phyloP scores from a whole-genome alignment of 2,113 vertebrate genomes.

The Sapajus apella region DNA sequence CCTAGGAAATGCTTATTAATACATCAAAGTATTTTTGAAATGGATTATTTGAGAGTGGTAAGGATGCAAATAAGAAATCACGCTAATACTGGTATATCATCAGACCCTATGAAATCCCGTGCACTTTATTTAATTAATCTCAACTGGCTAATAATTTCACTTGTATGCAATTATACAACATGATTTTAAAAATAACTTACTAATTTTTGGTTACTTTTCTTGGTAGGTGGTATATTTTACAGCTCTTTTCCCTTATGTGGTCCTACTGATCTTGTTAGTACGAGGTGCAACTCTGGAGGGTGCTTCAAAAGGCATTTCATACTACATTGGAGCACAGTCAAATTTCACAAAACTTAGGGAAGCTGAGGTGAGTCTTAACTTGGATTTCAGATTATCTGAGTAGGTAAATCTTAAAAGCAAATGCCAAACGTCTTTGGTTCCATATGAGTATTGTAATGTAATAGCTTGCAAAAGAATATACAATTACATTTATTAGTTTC shows the following conservation, averaged over 20 bases:
- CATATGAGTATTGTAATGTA: background rate
- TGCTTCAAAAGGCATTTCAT: conserved; percentile 92
- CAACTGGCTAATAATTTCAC: conserved; percentile 17
- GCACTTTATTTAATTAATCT: background rate
- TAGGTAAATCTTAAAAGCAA: conserved; percentile 11
- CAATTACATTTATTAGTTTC: conserved; percentile 47
- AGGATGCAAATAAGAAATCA: conserved; percentile 7
- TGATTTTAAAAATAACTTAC: background rate
- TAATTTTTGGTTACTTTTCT: conserved; percentile 43
- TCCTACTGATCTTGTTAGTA: conserved; percentile 92
- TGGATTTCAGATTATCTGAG: conserved; percentile 14
- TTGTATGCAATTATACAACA: background rate
- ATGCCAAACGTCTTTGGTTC: background rate
- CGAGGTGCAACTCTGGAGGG: conserved; percentile 94
- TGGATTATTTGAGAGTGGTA: background rate
- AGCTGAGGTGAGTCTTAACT: conserved; percentile 87
- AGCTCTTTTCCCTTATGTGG: conserved; percentile 93
- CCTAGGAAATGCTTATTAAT: background rate
- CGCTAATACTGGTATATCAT: background rate
- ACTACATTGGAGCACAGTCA: conserved; percentile 93
- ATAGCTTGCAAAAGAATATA: background rate
- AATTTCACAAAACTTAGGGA: conserved; percentile 93
- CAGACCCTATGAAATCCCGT: background rate
- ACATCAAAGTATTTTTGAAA: background rate
- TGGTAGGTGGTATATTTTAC: conserved; percentile 97